phyloP scores from a whole-genome alignment of 2,113 vertebrate species.

The Rhynchomys soricoides region DNA sequence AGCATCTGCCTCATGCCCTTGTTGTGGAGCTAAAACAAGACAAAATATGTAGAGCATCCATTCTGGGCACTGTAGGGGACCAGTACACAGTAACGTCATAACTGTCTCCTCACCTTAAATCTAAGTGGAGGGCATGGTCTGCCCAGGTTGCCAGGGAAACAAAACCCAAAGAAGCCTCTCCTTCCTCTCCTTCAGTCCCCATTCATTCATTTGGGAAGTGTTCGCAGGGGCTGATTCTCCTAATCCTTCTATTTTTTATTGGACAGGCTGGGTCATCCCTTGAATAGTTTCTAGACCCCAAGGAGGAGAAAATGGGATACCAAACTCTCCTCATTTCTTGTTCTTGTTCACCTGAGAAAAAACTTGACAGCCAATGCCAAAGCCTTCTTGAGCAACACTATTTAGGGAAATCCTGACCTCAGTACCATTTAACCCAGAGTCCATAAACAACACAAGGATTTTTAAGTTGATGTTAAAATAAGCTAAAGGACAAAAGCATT shows the following conservation, averaged over 20 bases:
- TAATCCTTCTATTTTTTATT: not conserved
- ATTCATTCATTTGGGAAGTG: not conserved
- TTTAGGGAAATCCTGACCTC: not conserved
- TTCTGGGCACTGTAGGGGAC: not conserved
- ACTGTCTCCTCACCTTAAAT: not conserved
- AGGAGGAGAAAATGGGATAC: not conserved
- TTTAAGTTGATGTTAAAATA: conserved; percentile 5
- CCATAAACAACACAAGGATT: not conserved
- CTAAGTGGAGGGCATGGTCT: not conserved
- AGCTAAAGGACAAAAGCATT: not conserved
- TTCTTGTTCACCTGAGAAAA: not conserved
- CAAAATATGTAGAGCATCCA: conserved; percentile 14
- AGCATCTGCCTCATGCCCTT: not conserved
- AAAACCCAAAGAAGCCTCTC: not conserved
- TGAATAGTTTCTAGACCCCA: not conserved
- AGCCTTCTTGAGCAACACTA: not conserved
- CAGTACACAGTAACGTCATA: not conserved
- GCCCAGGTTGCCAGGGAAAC: not conserved
- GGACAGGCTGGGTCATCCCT: not conserved
- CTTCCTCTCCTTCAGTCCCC: not conserved
- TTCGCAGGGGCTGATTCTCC: not conserved
- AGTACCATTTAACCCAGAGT: not conserved
- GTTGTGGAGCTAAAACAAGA: conserved; percentile 5
- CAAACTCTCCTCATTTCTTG: not conserved
- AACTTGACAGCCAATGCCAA: not conserved